Evolutionary conservation across 2,113 vertebrate species (phyloP).

Genomic region (Periophthalmodon schlosseri): DNA sequence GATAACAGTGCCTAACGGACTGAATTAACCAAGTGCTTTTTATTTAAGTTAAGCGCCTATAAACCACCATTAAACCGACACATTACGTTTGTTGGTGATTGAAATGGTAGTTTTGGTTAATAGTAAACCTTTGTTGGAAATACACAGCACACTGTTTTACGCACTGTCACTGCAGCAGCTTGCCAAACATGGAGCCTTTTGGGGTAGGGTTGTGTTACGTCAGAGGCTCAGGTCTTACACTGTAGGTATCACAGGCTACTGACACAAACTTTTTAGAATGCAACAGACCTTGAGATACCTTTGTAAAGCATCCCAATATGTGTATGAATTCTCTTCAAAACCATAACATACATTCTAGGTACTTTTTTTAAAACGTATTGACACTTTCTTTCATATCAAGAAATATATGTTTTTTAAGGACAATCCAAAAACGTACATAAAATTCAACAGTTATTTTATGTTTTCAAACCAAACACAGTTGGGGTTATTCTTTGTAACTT

Average conservation of each 20-base stretch:
- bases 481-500: too few species aligned
- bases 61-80: neutral
- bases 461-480: too few species aligned
- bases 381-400: too few species aligned
- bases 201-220: constrained; percentile 41
- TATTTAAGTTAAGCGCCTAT: neutral
- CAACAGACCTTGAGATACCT: too few species aligned
- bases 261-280: too few species aligned
- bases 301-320: too few species aligned
- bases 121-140: neutral
- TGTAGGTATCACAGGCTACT: neutral
- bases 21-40: neutral
- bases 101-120: neutral
- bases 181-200: constrained; percentile 51
- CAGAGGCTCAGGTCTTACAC: neutral
- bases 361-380: too few species aligned
- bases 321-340: too few species aligned
- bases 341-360: too few species aligned
- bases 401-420: too few species aligned
- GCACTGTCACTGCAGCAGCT: constrained; percentile 24
- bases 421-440: too few species aligned
- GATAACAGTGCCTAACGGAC: constrained; percentile 17
- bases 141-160: neutral
- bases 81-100: neutral
- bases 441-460: too few species aligned